phyloP scores from a whole-genome alignment of 2,888 invertebrate genomes.

The Lottia scabra region DNA sequence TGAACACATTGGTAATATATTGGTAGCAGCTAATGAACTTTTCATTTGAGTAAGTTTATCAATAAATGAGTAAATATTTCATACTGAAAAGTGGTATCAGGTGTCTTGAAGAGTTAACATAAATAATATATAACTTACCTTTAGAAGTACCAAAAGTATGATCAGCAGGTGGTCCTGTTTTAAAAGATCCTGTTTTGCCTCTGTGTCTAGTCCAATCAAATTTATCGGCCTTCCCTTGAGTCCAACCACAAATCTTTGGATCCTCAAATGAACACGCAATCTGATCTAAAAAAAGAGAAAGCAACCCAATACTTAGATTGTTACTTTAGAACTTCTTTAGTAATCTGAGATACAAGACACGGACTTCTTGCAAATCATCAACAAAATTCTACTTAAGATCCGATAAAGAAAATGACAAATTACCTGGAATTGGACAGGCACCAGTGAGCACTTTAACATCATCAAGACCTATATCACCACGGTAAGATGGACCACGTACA shows the following conservation, averaged over 20 bases:
- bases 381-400: no score
- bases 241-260: slow-evolving; percentile 55
- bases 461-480: slow-evolving; percentile 62
- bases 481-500: slow-evolving; percentile 53
- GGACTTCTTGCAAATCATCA: no score
- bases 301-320: neutral
- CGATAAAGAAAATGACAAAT: neutral
- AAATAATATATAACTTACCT: slow-evolving; percentile 29
- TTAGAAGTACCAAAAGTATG: slow-evolving; percentile 49
- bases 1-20: no score
- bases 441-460: slow-evolving; percentile 47
- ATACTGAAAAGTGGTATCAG: no score
- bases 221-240: slow-evolving; percentile 44
- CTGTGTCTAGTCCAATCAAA: slow-evolving; percentile 56
- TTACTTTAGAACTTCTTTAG: no score
- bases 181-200: slow-evolving; percentile 41
- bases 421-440: slow-evolving; percentile 42
- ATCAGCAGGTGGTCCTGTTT: slow-evolving; percentile 53
- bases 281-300: slow-evolving; percentile 25
- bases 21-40: no score
- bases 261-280: slow-evolving; percentile 54
- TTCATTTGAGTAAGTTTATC: no score
- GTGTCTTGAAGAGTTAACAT: no score
- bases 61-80: no score
- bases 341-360: no score